phyloP scores from a whole-genome alignment of 92 coral and sea anemone genomes.

The Parazoanthus darwini region DNA sequence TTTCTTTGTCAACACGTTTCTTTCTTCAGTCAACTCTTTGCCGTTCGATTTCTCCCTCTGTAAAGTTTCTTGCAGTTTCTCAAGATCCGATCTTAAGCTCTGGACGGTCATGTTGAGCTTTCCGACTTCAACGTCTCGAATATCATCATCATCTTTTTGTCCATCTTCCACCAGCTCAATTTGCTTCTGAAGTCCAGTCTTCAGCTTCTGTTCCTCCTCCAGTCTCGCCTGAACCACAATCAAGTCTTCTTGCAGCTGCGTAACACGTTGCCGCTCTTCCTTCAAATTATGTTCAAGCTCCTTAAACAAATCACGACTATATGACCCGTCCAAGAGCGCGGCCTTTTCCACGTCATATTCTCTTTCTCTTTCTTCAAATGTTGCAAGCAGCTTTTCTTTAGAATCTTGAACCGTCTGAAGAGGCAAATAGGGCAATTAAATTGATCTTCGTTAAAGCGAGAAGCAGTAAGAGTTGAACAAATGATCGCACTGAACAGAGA shows the following conservation, averaged over 20 bases:
- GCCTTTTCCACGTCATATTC: conserved; percentile 58
- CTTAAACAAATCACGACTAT: conserved; percentile 41
- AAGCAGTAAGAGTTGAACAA: neutral
- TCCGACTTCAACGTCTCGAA: conserved; percentile 42
- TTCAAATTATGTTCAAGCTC: conserved; percentile 43
- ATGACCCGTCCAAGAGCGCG: conserved; percentile 40
- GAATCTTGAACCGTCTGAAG: conserved; percentile 39
- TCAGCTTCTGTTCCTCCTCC: conserved; percentile 40
- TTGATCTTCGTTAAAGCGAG: neutral
- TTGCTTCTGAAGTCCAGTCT: conserved; percentile 42
- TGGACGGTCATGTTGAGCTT: conserved; percentile 45
- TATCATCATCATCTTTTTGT: conserved; percentile 35
- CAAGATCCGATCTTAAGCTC: conserved; percentile 41
- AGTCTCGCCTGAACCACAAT: conserved; percentile 28
- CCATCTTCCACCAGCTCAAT: conserved; percentile 26
- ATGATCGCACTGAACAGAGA: no score
- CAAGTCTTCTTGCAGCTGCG: conserved; percentile 47
- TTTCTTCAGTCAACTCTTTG: conserved; percentile 38
- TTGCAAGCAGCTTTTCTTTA: conserved; percentile 53
- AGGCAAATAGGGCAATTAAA: neutral
- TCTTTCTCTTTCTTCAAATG: conserved; percentile 63
- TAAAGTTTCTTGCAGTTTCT: conserved; percentile 33
- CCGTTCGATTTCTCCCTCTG: conserved; percentile 18
- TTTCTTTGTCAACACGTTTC: conserved; percentile 24
- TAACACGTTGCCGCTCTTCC: conserved; percentile 51